Conservation (phyloP, 2,113 vertebrate genomes). For the Cnemophilus loriae region DNA sequence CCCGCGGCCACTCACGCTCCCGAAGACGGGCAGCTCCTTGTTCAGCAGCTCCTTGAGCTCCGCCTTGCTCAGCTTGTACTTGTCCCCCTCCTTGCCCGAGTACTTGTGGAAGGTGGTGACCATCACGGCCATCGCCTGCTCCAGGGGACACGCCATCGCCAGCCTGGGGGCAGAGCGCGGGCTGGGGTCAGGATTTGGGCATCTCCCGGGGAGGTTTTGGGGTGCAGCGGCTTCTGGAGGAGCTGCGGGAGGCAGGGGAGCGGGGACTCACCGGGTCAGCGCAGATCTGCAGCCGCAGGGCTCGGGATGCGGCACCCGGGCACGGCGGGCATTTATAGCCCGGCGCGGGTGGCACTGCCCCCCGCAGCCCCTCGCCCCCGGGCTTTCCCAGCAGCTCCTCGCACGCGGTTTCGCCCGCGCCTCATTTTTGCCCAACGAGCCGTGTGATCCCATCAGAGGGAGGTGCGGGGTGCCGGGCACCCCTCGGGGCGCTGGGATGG, state of each 20-base stretch:
- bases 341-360: background rate
- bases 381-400: background rate
- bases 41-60: constrained; percentile 79
- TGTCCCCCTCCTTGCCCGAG: constrained; percentile 66
- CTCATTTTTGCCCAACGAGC: constrained; percentile 38
- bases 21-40: constrained; percentile 73
- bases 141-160: constrained; percentile 50
- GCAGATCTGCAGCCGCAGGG: fast-evolving
- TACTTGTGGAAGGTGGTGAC: constrained; percentile 77
- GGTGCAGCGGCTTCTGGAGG: background rate
- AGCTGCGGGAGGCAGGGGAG: background rate
- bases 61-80: constrained; percentile 70
- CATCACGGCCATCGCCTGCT: constrained; percentile 31
- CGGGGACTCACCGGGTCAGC: background rate
- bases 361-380: background rate
- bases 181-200: fast-evolving
- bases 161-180: background rate
- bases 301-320: fast-evolving
- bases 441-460: background rate
- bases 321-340: background rate
- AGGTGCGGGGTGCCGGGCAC: too few relatives aligned
- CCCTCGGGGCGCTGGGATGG: background rate
- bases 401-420: background rate
- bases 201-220: fast-evolving
- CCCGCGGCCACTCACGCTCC: constrained; percentile 58